These are phyloP conservation scores for Vicugna pacos DNA, from an alignment of 2,113 vertebrate species.

Conservation along the genomic window DNA sequence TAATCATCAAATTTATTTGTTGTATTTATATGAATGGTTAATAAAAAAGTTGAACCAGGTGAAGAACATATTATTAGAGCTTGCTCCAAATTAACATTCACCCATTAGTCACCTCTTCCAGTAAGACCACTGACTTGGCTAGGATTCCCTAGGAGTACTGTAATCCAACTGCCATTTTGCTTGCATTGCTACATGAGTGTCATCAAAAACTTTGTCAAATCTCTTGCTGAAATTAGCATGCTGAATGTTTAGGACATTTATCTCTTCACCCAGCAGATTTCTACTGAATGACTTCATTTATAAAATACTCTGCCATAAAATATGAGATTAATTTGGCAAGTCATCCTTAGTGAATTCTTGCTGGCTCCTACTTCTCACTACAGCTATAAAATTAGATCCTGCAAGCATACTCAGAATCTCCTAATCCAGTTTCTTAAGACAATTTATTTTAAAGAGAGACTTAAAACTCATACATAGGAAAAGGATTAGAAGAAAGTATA, in stretches of 20 bases:
- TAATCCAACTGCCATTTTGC: background rate
- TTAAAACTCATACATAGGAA: background rate
- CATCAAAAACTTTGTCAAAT: background rate
- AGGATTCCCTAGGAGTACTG: background rate
- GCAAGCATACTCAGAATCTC: background rate
- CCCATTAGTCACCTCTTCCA: background rate
- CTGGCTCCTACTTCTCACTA: background rate
- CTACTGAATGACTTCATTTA: slow-evolving; percentile 40
- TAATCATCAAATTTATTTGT: background rate
- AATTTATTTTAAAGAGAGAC: background rate
- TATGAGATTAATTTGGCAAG: slow-evolving; percentile 56
- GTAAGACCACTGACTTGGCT: background rate
- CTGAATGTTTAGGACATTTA: slow-evolving; percentile 19
- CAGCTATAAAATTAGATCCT: background rate
- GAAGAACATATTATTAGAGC: background rate
- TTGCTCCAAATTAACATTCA: background rate
- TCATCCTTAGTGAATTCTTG: slow-evolving; percentile 43
- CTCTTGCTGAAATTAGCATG: slow-evolving; percentile 40
- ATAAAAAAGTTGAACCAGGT: slow-evolving; percentile 38
- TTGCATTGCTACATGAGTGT: background rate
- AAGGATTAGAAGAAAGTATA: background rate
- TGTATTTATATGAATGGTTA: background rate
- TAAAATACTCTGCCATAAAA: slow-evolving; percentile 34
- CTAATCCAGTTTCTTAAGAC: background rate
- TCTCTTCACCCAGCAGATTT: background rate